Evolutionary conservation across 1,140 invertebrate genomes (phyloP), one percentile per base, ranked within the genome.

Genomic region (Drosophila asahinai): DNA sequence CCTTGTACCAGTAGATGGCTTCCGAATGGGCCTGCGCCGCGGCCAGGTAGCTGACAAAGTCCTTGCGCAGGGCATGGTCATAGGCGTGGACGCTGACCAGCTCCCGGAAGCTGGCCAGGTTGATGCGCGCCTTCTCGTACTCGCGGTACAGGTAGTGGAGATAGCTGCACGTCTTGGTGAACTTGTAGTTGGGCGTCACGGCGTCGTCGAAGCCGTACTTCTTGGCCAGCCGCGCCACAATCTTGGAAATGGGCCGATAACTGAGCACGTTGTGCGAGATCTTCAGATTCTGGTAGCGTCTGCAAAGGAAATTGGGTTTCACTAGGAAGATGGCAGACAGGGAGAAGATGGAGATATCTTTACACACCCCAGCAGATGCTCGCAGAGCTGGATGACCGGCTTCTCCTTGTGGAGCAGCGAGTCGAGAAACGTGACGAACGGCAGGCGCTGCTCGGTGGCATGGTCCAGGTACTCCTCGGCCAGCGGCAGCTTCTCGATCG

Each of bases 401-500:
- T 91, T 92, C 11, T 93, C 81, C 60, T 91, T 92, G 61, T 93
- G 93, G 42, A 96, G 86, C 45, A 95, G 82, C 42, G 93, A 93
- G 83, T 97, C 96, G 17, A 97, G 92, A 81, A 95, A 95, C 43
- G 92, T 89, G 0, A 97, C 93, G 11, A 96, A 92, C 12, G 93
- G 92, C 49, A 86, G 83, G 76, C 96, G 96, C 61, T 95, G 94
- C 9, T 94, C 76, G 7, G 92, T 93, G 47, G 94, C 94, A 25
- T 93, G 92, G 45, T 86, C 87, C 63, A 97, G 83, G 93, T 96
- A 96, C 62, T 95, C 94, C 81, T 97, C 96, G 12, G 95, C 94
- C 22, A 96, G 75, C 55, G 93, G 94, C 6, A 95, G 86, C 80
- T 96, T 96, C 83, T 96, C 96, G 93, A 96, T 96, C 14, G 97